A percentile compares a stretch with the other conserved stretches of the same genome.
Evolutionary conservation across 2,113 vertebrate species (phyloP).

Genomic region (Columba janthina): DNA sequence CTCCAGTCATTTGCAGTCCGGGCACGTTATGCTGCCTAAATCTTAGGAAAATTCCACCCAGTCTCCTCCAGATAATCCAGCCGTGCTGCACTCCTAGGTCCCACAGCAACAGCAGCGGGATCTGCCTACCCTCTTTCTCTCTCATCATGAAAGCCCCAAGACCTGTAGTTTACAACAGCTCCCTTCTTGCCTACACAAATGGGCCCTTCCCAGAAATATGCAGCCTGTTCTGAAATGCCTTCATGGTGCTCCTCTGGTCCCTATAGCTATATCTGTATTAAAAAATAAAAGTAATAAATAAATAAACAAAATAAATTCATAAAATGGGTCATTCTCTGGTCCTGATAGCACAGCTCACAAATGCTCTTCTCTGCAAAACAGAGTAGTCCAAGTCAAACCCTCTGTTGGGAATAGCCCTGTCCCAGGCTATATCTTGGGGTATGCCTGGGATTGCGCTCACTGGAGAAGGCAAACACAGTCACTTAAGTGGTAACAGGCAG

Average conservation of each 20-base stretch:
- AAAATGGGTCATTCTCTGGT: not conserved
- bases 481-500: not conserved
- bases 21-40: not conserved
- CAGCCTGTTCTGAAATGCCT: not conserved
- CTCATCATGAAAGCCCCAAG: not conserved
- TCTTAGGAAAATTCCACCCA: constrained; percentile 5
- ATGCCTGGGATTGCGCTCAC: fast-evolving
- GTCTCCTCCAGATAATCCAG: constrained; percentile 10
- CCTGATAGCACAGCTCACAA: not conserved
- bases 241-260: not conserved
- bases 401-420: not conserved
- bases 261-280: not conserved
- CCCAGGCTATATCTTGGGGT: not conserved
- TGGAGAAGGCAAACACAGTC: not conserved
- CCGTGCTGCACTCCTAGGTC: not conserved
- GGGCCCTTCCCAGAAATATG: not conserved
- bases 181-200: not conserved
- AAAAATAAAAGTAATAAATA: not conserved
- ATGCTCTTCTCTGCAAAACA: not conserved
- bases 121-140: not conserved
- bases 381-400: not conserved
- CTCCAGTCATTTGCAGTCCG: not conserved
- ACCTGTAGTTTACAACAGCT: not conserved
- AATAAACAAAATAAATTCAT: not conserved
- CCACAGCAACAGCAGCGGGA: not conserved